Evolutionary conservation across 2,888 invertebrate species (phyloP).

Genomic region (Philaethria dido): DNA sequence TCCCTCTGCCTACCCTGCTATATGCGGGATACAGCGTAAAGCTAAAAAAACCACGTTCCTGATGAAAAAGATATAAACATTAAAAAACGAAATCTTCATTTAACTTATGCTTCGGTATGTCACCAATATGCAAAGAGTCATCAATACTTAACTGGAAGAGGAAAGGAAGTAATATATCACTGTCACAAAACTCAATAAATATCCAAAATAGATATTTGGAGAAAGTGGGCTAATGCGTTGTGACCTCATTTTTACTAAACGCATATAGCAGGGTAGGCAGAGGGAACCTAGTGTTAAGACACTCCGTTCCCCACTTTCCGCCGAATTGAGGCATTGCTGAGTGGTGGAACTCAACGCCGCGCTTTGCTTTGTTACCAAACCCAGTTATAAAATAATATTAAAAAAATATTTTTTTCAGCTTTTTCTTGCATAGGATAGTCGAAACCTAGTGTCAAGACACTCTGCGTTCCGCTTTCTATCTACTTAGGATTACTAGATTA

Average conservation of each 20-base stretch:
- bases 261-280: background rate
- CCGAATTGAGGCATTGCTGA: background rate
- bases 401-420: too few relatives aligned
- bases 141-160: background rate
- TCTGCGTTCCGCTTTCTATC: too few relatives aligned
- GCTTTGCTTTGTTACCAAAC: too few relatives aligned
- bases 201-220: background rate
- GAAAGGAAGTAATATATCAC: background rate
- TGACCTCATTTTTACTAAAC: background rate
- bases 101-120: too few relatives aligned
- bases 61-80: too few relatives aligned
- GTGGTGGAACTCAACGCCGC: background rate
- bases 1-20: too few relatives aligned
- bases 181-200: background rate
- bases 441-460: background rate
- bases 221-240: background rate
- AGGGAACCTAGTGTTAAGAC: background rate
- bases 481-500: too few relatives aligned
- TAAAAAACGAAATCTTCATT: too few relatives aligned
- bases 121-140: background rate
- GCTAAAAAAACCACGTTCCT: too few relatives aligned
- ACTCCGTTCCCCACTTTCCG: background rate
- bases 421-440: too few relatives aligned
- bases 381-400: background rate
- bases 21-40: too few relatives aligned